Evolutionary conservation across 2,113 vertebrate genomes (phyloP).

Genomic region (Solea solea): DNA sequence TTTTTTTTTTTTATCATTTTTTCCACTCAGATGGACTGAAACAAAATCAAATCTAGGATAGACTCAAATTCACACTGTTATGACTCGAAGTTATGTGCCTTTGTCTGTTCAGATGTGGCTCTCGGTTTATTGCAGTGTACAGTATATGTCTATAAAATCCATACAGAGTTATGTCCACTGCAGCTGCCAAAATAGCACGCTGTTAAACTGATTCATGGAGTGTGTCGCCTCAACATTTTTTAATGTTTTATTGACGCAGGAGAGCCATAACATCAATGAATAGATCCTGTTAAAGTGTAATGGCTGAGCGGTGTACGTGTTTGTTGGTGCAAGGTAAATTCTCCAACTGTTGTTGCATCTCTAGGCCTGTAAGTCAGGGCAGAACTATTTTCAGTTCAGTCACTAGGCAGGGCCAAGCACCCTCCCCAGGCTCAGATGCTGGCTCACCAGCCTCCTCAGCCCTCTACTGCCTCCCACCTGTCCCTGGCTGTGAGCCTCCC

Average conservation of each 20-base stretch:
- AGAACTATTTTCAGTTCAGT: slow-evolving; percentile 79
- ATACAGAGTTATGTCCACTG: slow-evolving; percentile 64
- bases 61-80: slow-evolving; percentile 16
- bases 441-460: slow-evolving; percentile 61
- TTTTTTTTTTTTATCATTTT: too few species aligned
- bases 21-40: background rate
- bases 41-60: slow-evolving; percentile 20
- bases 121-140: slow-evolving; percentile 45
- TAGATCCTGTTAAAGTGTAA: slow-evolving; percentile 64
- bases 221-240: slow-evolving; percentile 62
- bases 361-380: slow-evolving; percentile 56
- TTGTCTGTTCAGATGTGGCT: slow-evolving; percentile 45
- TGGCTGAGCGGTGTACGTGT: slow-evolving; percentile 39
- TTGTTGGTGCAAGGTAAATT: slow-evolving; percentile 52
- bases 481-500: slow-evolving; percentile 78
- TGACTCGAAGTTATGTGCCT: slow-evolving; percentile 32
- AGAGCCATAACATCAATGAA: slow-evolving; percentile 64
- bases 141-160: slow-evolving; percentile 67
- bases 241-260: slow-evolving; percentile 66
- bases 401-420: slow-evolving; percentile 72
- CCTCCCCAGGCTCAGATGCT: slow-evolving; percentile 72
- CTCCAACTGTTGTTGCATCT: slow-evolving; percentile 43
- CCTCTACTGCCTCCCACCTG: slow-evolving; percentile 76
- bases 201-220: slow-evolving; percentile 72
- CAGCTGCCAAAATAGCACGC: slow-evolving; percentile 58